A percentile compares a stretch with the other conserved stretches of the same genome.
phyloP scores from a whole-genome alignment of 2,888 invertebrate genomes.

The Sesia apiformis region DNA sequence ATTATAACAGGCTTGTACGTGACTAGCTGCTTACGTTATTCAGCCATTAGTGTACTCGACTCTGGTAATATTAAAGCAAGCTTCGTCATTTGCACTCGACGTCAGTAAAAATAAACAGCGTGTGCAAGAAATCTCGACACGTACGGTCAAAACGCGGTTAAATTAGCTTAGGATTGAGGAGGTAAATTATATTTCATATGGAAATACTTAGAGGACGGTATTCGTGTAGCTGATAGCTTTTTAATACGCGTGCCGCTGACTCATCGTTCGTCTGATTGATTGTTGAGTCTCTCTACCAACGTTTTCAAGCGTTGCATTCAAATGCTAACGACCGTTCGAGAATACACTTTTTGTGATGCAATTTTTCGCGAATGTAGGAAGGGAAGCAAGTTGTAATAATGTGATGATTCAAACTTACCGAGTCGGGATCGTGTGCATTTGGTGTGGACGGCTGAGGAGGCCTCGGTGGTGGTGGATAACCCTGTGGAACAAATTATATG shows the following conservation, averaged over 20 bases:
- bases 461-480: conserved; percentile 81
- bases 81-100: conserved; percentile 20
- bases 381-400: conserved; percentile 1
- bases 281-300: conserved; percentile 11
- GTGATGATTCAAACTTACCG: conserved; percentile 70
- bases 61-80: conserved; percentile 20
- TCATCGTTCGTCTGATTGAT: conserved; percentile 37
- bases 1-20: conserved; percentile 21
- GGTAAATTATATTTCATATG: background rate
- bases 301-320: conserved; percentile 9
- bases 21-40: conserved; percentile 46
- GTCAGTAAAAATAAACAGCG: background rate
- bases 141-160: background rate
- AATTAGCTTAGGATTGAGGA: background rate
- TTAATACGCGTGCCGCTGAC: conserved; percentile 32
- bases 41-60: conserved; percentile 37
- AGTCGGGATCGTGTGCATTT: conserved; percentile 84
- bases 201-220: background rate
- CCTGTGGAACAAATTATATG: conserved; percentile 37
- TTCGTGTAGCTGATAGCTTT: conserved; percentile 29
- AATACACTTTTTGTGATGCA: conserved; percentile 1
- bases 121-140: background rate
- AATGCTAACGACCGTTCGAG: conserved; percentile 13
- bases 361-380: background rate
- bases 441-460: conserved; percentile 85